phyloP scores from a whole-genome alignment of 2,888 invertebrate species.

The Rhingia rostrata region DNA sequence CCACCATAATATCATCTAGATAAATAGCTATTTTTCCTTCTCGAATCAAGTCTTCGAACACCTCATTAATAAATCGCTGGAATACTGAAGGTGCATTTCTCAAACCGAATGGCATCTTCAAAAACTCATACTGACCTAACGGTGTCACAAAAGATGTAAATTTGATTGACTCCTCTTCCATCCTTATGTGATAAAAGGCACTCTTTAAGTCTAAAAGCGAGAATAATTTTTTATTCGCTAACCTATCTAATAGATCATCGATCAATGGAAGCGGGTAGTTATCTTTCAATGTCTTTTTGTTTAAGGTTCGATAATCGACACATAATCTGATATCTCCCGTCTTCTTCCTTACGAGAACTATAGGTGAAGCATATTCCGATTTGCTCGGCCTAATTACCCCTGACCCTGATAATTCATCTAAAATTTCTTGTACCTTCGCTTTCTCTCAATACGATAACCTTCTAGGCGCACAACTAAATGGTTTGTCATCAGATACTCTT shows the following conservation, averaged over 20 bases:
- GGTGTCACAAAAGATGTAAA: too few relatives aligned
- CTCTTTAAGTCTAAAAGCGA: background rate
- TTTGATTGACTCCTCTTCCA: constrained; percentile 2
- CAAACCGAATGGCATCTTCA: too few relatives aligned
- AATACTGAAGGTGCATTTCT: too few relatives aligned
- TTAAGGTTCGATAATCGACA: too few relatives aligned
- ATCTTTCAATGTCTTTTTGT: background rate
- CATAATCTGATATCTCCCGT: too few relatives aligned
- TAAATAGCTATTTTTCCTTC: background rate
- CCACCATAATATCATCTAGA: constrained; percentile 18
- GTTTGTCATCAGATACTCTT: constrained; percentile 8
- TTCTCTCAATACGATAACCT: constrained; percentile 16
- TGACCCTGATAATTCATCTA: constrained; percentile 5
- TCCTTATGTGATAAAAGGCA: background rate
- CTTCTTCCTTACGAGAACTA: too few relatives aligned
- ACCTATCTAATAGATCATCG: background rate
- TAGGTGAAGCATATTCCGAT: constrained; percentile 16
- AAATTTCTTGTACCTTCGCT: background rate
- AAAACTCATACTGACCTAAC: too few relatives aligned
- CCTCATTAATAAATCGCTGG: too few relatives aligned
- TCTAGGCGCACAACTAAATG: too few relatives aligned
- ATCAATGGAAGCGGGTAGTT: background rate
- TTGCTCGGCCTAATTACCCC: constrained; percentile 6
- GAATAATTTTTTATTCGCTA: background rate
- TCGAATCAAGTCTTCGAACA: constrained; percentile 4